These are phyloP conservation scores for Tolypeutes matacus DNA, from an alignment of 2,797 vertebrate species.

Conservation along the genomic window DNA sequence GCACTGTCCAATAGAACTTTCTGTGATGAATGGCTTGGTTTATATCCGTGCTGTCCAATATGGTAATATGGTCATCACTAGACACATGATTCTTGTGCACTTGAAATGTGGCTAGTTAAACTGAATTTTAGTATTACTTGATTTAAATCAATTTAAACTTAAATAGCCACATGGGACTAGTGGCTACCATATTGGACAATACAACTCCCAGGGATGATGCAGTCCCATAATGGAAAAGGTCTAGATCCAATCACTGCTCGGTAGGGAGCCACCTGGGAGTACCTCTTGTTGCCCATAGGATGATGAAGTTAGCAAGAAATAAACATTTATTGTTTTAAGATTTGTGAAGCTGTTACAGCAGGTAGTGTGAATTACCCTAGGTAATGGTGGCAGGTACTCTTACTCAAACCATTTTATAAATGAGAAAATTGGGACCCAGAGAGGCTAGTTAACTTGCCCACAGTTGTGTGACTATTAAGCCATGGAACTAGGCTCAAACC, in stretches of 20 bases:
- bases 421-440: conserved; percentile 15
- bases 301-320: not conserved
- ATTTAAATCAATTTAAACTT: conserved; percentile 37
- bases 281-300: not conserved
- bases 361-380: conserved; percentile 2
- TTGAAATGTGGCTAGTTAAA: not conserved
- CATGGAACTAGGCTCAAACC: not conserved
- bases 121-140: conserved; percentile 43
- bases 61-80: not conserved
- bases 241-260: not conserved
- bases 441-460: not conserved
- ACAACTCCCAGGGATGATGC: not conserved
- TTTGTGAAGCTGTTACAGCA: not conserved
- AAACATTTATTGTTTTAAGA: not conserved
- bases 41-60: not conserved
- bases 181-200: not conserved
- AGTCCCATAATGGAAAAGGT: not conserved
- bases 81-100: not conserved
- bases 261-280: not conserved
- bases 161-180: not conserved
- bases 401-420: conserved; percentile 3
- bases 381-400: not conserved
- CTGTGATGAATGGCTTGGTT: not conserved
- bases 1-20: not conserved
- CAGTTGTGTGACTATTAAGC: not conserved